phyloP scores from a whole-genome alignment of 2,113 vertebrate genomes.

The Hippocampus zosterae region DNA sequence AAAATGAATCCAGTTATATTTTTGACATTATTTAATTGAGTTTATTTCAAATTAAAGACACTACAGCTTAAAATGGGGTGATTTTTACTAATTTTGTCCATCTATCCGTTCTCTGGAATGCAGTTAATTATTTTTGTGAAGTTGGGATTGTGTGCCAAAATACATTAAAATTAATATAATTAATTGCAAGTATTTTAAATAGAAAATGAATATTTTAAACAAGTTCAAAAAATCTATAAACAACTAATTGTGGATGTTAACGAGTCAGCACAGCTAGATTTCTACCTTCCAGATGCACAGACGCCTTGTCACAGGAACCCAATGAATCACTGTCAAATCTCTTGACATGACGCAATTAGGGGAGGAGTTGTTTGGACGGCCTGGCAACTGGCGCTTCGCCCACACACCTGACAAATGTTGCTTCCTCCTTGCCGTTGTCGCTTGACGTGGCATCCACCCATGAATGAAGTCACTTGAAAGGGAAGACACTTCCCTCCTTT shows the following conservation, averaged over 20 bases:
- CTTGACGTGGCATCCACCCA: neutral
- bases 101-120: no score
- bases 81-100: no score
- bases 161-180: no score
- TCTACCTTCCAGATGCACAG: slow-evolving; percentile 7
- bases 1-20: no score
- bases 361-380: slow-evolving; percentile 6
- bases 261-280: neutral
- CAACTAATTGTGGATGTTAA: neutral
- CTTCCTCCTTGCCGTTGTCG: neutral
- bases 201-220: neutral
- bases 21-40: no score
- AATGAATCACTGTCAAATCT: slow-evolving; percentile 22
- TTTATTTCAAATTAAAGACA: no score
- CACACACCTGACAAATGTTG: neutral
- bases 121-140: no score
- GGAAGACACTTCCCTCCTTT: neutral
- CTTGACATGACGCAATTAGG: slow-evolving; percentile 6
- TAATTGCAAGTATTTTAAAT: neutral
- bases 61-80: no score
- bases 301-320: slow-evolving; percentile 15
- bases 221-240: neutral
- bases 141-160: no score
- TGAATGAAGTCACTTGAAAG: neutral
- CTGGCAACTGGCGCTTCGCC: neutral